phyloP scores from a whole-genome alignment of 1,140 invertebrate species.

The Ericerus pela region DNA sequence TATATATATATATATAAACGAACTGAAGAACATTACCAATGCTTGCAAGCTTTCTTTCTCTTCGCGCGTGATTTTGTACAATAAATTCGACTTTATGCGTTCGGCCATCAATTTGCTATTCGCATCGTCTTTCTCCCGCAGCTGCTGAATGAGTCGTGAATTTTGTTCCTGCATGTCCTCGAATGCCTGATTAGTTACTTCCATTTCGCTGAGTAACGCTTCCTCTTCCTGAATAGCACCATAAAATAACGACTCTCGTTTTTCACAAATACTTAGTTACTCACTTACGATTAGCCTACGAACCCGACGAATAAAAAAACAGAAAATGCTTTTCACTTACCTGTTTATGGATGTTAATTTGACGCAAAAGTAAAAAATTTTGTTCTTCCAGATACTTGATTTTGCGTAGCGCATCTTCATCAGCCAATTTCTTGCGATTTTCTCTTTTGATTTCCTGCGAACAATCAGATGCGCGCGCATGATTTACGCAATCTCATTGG shows the following conservation, averaged over 20 bases:
- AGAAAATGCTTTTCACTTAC: constrained; percentile 27
- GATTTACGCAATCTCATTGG: too few species aligned
- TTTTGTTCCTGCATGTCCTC: constrained; percentile 99
- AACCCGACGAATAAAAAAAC: background rate
- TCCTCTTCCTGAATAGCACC: constrained; percentile 71
- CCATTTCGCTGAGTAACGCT: constrained; percentile 94
- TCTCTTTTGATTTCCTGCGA: constrained; percentile 81
- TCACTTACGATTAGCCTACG: background rate
- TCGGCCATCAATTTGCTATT: constrained; percentile 99
- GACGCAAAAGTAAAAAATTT: constrained; percentile 64
- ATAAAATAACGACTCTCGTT: background rate
- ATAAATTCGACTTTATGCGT: constrained; percentile 88
- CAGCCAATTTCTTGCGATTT: constrained; percentile 78
- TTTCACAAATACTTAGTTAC: background rate
- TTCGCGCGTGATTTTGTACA: constrained; percentile 84
- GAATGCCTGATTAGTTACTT: constrained; percentile 96
- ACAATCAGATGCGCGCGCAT: too few species aligned
- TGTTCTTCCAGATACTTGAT: constrained; percentile 91
- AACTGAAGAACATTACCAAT: constrained; percentile 44
- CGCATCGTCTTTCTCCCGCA: constrained; percentile 97
- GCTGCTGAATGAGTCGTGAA: constrained; percentile 83
- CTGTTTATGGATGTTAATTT: constrained; percentile 71
- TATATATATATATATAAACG: constrained; percentile 22
- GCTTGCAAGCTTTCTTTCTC: constrained; percentile 83
- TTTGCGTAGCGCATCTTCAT: constrained; percentile 86